Conservation (phyloP, 2,797 vertebrate genomes). For the Hybognathus amarus region DNA sequence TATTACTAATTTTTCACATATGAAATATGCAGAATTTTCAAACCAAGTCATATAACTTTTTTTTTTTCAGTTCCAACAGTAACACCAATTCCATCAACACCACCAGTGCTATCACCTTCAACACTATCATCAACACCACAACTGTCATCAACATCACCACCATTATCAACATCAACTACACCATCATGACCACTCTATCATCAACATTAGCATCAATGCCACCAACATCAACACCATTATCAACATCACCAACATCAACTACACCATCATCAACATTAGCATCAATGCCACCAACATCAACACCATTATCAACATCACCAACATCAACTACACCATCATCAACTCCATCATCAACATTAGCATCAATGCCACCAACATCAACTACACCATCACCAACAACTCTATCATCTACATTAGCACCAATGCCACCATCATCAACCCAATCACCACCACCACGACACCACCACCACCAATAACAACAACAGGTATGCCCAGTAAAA, state of each 20-base stretch:
- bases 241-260: background rate
- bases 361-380: background rate
- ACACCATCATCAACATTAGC: background rate
- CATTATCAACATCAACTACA: background rate
- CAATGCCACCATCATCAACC: too few relatives aligned
- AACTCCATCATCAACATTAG: too few relatives aligned
- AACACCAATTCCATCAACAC: background rate
- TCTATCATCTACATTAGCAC: background rate
- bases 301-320: accelerated
- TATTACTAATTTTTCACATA: background rate
- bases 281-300: too few relatives aligned
- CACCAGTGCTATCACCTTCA: too few relatives aligned
- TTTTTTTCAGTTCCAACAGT: background rate
- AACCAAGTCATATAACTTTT: background rate
- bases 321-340: background rate
- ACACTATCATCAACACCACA: too few relatives aligned
- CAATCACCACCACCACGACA: too few relatives aligned
- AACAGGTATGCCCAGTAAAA: background rate
- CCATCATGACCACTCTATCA: too few relatives aligned
- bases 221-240: background rate
- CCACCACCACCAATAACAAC: too few relatives aligned
- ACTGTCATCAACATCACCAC: too few relatives aligned
- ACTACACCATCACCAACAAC: background rate
- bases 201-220: background rate
- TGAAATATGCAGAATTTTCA: background rate